These are phyloP conservation scores for Callithrix jacchus DNA, from an alignment of 2,113 vertebrate species.

Conservation along the genomic window DNA sequence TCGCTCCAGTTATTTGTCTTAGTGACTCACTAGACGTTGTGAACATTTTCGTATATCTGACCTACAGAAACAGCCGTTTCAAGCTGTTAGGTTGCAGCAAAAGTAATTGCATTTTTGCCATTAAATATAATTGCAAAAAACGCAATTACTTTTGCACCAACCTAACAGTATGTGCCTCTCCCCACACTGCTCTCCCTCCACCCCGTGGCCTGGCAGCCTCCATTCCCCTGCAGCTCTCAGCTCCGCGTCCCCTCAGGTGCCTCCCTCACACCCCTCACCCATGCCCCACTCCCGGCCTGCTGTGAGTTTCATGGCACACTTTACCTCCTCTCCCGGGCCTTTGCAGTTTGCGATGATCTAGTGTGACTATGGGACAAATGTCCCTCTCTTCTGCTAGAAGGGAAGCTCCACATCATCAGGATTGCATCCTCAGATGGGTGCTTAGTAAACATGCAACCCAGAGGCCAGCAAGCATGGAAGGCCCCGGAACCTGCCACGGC, in stretches of 20 bases:
- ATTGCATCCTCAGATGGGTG: neutral
- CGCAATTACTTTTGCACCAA: too few relatives aligned
- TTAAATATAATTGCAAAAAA: too few relatives aligned
- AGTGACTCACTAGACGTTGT: neutral
- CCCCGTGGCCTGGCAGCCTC: neutral
- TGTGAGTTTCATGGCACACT: rapidly evolving
- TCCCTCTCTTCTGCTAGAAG: neutral
- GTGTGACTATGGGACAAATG: rapidly evolving
- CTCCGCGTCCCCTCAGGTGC: neutral
- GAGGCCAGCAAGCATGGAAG: too few relatives aligned
- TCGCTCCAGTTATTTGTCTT: neutral
- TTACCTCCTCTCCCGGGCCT: neutral
- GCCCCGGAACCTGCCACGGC: rapidly evolving
- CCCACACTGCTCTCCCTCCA: rapidly evolving
- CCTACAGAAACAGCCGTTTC: neutral
- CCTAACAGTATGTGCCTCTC: neutral
- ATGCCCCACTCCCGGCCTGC: rapidly evolving
- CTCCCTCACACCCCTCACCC: too few relatives aligned
- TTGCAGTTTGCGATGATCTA: rapidly evolving
- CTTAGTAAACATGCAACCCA: rapidly evolving
- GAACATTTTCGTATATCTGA: neutral
- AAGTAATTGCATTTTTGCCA: too few relatives aligned
- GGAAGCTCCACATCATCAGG: too few relatives aligned
- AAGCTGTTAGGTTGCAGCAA: too few relatives aligned
- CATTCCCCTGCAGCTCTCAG: neutral